A percentile compares a stretch with the other conserved stretches of the same genome.
These are phyloP conservation scores for Copsychus sechellarum DNA, from an alignment of 2,113 vertebrate species.

Conservation along the genomic window DNA sequence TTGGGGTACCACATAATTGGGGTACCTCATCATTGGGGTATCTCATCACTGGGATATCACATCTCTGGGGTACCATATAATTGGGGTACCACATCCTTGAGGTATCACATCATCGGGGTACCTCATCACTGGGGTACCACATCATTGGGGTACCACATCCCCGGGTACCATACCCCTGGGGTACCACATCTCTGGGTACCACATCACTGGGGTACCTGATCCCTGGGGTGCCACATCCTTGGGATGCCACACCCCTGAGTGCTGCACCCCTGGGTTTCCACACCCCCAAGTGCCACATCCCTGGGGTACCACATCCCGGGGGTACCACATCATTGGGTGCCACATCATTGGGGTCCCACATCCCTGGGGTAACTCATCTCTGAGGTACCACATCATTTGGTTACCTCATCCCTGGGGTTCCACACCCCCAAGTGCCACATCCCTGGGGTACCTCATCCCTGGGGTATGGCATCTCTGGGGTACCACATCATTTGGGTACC, in stretches of 20 bases:
- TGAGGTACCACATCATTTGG: no score
- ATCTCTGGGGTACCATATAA: neutral
- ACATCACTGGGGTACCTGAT: fast-evolving
- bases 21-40: fast-evolving
- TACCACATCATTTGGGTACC: fast-evolving
- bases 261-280: fast-evolving
- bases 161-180: no score
- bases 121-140: no score
- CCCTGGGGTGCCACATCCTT: neutral
- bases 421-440: fast-evolving
- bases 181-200: fast-evolving
- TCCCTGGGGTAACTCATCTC: fast-evolving
- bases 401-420: no score
- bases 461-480: no score
- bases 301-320: no score
- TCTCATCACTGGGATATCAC: no score
- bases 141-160: no score
- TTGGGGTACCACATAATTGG: neutral
- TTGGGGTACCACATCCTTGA: neutral
- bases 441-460: fast-evolving
- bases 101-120: no score
- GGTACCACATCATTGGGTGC: no score
- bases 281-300: neutral
- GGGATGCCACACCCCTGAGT: neutral
- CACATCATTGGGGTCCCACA: no score